Evolutionary conservation across 2,113 vertebrate species (phyloP).

Genomic region (Apteryx mantelli): DNA sequence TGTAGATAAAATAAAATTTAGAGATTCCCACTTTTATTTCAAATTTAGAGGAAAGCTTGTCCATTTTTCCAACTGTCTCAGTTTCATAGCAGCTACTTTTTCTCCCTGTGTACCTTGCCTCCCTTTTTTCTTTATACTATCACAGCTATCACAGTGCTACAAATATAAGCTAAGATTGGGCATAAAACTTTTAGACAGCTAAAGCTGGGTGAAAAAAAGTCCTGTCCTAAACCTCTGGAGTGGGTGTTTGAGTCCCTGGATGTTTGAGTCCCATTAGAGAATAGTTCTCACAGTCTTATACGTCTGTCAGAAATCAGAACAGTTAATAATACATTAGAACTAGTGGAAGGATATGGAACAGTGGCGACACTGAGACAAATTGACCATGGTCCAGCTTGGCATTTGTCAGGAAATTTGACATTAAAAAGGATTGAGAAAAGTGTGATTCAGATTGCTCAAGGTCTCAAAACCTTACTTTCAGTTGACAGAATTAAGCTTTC

Average conservation of each 20-base stretch:
- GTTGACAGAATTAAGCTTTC: neutral
- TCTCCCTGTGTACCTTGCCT: neutral
- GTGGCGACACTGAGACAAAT: neutral
- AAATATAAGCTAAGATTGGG: neutral
- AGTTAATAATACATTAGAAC: neutral
- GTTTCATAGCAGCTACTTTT: neutral
- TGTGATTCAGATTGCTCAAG: neutral
- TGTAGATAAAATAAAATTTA: neutral
- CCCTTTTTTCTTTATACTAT: neutral
- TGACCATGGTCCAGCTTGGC: neutral
- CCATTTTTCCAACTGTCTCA: neutral
- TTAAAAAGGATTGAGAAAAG: neutral
- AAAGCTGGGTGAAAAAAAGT: neutral
- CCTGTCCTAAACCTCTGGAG: neutral
- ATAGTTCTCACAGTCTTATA: neutral
- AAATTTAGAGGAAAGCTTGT: neutral
- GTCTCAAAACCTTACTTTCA: neutral
- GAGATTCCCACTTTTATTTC: neutral
- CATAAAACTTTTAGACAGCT: neutral
- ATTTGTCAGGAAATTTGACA: neutral
- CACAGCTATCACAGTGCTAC: neutral
- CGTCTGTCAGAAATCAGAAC: neutral
- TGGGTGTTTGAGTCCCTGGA: neutral
- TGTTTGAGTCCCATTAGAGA: neutral
- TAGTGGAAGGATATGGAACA: neutral